A percentile compares a stretch with the other conserved stretches of the same genome.
These are phyloP conservation scores for Abrostola tripartita DNA, from an alignment of 2,888 invertebrate species.

Conservation along the genomic window DNA sequence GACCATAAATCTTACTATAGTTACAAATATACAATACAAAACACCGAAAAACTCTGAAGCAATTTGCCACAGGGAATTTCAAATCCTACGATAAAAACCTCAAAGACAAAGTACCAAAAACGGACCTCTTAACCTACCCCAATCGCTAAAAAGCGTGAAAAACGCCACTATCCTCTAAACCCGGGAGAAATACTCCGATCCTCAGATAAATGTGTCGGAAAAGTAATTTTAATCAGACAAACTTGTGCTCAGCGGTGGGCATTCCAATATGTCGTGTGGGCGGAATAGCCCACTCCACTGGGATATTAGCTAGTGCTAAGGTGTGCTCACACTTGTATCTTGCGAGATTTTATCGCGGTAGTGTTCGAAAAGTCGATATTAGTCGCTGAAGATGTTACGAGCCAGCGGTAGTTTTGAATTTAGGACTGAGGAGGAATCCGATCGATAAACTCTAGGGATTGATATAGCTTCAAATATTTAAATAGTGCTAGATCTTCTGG, in stretches of 20 bases:
- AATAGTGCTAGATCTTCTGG: too few relatives aligned
- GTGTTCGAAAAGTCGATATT: constrained; percentile 20
- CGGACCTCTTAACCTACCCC: background rate
- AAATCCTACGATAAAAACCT: background rate
- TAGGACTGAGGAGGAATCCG: background rate
- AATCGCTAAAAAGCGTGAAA: constrained; percentile 1
- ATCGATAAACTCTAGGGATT: too few relatives aligned
- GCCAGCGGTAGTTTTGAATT: background rate
- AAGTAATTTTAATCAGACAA: constrained; percentile 54
- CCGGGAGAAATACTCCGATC: constrained; percentile 7
- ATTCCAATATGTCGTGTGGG: constrained; percentile 50
- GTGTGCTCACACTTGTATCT: constrained; percentile 35
- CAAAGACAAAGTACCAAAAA: background rate
- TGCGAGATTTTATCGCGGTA: constrained; percentile 28
- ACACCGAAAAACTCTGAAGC: too few relatives aligned
- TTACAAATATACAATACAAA: too few relatives aligned
- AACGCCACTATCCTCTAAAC: background rate
- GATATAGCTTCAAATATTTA: too few relatives aligned
- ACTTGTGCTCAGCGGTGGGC: constrained; percentile 42
- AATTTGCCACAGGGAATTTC: too few relatives aligned
- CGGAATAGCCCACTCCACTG: constrained; percentile 28
- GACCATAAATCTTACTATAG: too few relatives aligned
- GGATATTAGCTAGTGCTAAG: constrained; percentile 45
- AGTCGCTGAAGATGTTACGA: background rate
- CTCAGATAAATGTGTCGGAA: constrained; percentile 32